phyloP scores from a whole-genome alignment of 2,113 vertebrate species.

The Anguilla japonica region DNA sequence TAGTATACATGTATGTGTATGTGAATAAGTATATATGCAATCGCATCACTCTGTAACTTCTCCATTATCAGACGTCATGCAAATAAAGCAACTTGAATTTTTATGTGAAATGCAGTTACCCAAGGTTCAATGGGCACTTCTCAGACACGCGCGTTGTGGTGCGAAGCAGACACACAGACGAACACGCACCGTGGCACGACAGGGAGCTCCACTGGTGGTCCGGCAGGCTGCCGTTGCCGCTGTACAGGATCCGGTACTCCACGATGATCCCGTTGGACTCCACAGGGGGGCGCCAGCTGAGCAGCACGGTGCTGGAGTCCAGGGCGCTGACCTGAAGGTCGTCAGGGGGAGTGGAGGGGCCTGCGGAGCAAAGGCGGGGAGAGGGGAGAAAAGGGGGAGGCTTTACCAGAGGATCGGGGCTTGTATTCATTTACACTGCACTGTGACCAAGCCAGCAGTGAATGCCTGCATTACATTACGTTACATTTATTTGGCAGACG shows the following conservation, averaged over 20 bases:
- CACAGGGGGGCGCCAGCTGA: conserved; percentile 89
- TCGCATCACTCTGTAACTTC: too few species aligned
- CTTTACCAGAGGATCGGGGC: conserved; percentile 20
- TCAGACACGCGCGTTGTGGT: too few species aligned
- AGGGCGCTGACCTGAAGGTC: conserved; percentile 84
- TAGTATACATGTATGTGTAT: too few species aligned
- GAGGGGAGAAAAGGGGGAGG: conserved; percentile 31
- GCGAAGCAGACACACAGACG: too few species aligned
- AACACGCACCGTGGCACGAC: conserved; percentile 80
- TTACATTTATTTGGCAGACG: too few species aligned
- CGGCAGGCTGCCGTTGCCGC: conserved; percentile 78
- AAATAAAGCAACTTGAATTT: too few species aligned
- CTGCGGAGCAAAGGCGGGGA: conserved; percentile 56
- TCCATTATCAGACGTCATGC: too few species aligned
- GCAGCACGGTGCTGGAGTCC: conserved; percentile 83
- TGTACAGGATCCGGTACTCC: conserved; percentile 88
- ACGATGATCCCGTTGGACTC: conserved; percentile 91
- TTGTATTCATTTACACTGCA: conserved; percentile 50
- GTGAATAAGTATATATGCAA: too few species aligned
- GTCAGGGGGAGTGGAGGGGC: conserved; percentile 85
- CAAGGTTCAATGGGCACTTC: too few species aligned
- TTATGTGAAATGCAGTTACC: too few species aligned
- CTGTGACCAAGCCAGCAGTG: conserved; percentile 52
- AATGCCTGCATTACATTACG: conserved; percentile 1
- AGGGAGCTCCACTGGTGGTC: conserved; percentile 88